These are phyloP conservation scores for Orbicella faveolata DNA, from an alignment of 64 coral and sea anemone genomes.

Conservation along the genomic window DNA sequence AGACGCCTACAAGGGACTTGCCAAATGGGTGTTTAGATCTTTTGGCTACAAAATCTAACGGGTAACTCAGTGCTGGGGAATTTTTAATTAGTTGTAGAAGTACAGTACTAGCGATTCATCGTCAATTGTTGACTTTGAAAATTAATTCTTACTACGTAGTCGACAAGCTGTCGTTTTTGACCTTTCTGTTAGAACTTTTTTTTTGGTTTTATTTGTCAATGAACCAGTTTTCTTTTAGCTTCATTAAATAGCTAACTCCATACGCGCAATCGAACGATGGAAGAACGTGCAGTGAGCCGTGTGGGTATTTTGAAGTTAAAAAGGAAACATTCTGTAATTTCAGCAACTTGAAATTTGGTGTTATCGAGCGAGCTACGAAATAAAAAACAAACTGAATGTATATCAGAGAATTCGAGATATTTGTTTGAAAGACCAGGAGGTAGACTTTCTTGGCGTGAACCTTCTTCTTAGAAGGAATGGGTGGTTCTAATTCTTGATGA, in stretches of 20 bases:
- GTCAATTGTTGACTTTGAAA: background rate
- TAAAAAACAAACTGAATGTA: background rate
- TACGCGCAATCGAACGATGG: background rate
- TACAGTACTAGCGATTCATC: background rate
- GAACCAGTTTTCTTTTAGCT: background rate
- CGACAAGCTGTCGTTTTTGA: background rate
- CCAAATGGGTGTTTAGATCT: constrained; percentile 71
- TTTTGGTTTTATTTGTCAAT: background rate
- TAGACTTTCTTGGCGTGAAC: no score
- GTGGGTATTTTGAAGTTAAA: background rate
- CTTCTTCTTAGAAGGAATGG: no score
- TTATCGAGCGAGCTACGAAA: background rate
- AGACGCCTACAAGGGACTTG: constrained; percentile 64
- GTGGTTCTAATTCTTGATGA: no score
- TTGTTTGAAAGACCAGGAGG: background rate
- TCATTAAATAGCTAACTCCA: background rate
- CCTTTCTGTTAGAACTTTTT: background rate
- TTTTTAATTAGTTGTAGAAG: constrained; percentile 14
- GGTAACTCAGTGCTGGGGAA: background rate
- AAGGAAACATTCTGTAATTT: background rate
- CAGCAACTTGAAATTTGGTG: background rate
- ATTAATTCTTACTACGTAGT: constrained; percentile 1
- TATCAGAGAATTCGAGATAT: background rate
- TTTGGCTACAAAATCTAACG: constrained; percentile 70
- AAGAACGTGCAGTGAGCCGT: background rate